phyloP scores from a whole-genome alignment of 2,888 invertebrate genomes.

The Eupithecia centaureata region DNA sequence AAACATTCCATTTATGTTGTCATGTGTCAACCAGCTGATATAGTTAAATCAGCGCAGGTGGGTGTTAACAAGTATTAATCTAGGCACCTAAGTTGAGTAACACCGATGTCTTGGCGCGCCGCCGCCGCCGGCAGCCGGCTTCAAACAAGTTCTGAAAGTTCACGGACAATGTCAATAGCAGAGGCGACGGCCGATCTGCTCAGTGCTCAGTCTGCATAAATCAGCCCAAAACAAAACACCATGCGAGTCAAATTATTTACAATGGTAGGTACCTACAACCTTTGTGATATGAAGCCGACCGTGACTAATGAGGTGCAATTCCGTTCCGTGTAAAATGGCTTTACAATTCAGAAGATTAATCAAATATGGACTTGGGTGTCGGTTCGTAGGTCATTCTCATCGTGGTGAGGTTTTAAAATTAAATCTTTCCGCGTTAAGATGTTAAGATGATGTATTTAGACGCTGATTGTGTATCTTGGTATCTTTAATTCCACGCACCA shows the following conservation, averaged over 20 bases:
- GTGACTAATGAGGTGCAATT: background rate
- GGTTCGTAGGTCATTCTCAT: background rate
- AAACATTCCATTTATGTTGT: too few relatives aligned
- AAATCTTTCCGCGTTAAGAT: too few relatives aligned
- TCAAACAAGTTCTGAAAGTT: constrained; percentile 22
- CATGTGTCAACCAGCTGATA: too few relatives aligned
- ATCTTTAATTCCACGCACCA: too few relatives aligned
- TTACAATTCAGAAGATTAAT: background rate
- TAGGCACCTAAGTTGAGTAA: background rate
- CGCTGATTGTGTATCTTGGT: too few relatives aligned
- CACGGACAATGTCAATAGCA: constrained; percentile 30
- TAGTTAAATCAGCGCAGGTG: too few relatives aligned
- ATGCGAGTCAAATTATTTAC: background rate
- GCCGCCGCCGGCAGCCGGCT: too few relatives aligned
- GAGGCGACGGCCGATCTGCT: background rate
- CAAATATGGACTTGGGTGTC: background rate
- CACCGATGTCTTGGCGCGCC: background rate
- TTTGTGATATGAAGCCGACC: background rate
- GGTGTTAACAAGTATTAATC: too few relatives aligned
- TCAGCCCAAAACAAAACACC: background rate
- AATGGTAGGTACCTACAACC: background rate
- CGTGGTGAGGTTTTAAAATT: too few relatives aligned
- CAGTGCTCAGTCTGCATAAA: constrained; percentile 4
- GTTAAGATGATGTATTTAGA: too few relatives aligned
- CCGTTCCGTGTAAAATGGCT: too few relatives aligned